Percentiles rank a stretch among this genome's conserved stretches.
These are phyloP conservation scores for Sapajus apella DNA, from an alignment of 2,113 vertebrate genomes.

Conservation along the genomic window DNA sequence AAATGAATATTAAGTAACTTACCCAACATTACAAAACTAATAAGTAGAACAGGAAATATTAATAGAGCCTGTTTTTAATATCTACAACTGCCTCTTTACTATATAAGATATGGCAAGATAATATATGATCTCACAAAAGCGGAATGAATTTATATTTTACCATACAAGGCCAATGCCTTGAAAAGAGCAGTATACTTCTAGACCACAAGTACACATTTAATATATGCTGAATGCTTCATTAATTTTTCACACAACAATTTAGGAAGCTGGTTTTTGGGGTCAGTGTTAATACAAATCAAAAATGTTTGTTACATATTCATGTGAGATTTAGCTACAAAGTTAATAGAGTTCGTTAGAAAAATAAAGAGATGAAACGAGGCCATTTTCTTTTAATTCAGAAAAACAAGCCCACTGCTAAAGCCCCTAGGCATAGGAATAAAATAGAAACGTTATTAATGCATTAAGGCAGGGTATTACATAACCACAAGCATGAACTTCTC, in stretches of 20 bases:
- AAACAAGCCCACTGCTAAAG: conserved; percentile 2
- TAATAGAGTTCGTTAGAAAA: conserved; percentile 3
- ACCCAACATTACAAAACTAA: background rate
- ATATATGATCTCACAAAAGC: background rate
- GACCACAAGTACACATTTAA: background rate
- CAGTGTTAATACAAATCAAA: conserved; percentile 24
- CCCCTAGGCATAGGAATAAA: conserved; percentile 21
- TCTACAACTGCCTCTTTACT: background rate
- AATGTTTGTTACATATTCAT: conserved; percentile 36
- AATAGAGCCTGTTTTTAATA: background rate
- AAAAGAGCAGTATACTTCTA: conserved; percentile 25
- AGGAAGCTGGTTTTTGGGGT: background rate
- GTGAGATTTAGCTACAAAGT: conserved; percentile 27
- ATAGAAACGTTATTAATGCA: conserved; percentile 35
- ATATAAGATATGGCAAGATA: background rate
- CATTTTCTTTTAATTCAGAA: conserved; percentile 20
- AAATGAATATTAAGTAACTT: background rate
- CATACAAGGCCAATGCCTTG: background rate
- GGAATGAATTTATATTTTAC: conserved; percentile 43
- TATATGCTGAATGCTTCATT: conserved; percentile 41
- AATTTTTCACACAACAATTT: conserved; percentile 38
- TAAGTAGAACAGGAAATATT: background rate
- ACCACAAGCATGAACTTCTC: background rate
- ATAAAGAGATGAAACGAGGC: conserved; percentile 18
- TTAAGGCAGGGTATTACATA: background rate